These are phyloP conservation scores for Zygaena filipendulae DNA, from an alignment of 2,888 invertebrate genomes.

Conservation along the genomic window DNA sequence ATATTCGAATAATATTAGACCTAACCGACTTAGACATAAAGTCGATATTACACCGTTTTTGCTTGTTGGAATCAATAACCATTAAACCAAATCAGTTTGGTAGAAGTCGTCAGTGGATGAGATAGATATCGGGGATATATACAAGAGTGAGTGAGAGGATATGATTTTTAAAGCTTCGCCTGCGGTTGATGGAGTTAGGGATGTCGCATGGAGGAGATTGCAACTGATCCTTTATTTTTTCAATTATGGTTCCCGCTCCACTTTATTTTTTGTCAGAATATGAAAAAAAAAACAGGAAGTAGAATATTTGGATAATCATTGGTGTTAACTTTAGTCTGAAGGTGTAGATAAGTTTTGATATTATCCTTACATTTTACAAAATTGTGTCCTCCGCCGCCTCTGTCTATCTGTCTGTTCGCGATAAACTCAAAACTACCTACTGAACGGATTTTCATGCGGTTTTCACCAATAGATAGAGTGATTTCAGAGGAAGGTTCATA, in stretches of 20 bases:
- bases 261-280: too few species aligned
- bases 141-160: conserved; percentile 28
- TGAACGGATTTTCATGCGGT: too few species aligned
- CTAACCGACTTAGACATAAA: conserved; percentile 21
- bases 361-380: too few species aligned
- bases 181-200: conserved; percentile 35
- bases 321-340: too few species aligned
- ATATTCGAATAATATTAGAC: conserved; percentile 20
- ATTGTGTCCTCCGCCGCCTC: too few species aligned
- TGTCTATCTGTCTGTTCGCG: too few species aligned
- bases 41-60: conserved; percentile 24
- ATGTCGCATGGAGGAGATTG: conserved; percentile 40
- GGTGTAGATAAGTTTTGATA: too few species aligned
- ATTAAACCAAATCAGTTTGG: conserved; percentile 52
- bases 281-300: too few species aligned
- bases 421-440: too few species aligned
- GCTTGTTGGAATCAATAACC: conserved; percentile 52
- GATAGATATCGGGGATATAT: conserved; percentile 22
- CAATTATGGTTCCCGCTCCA: conserved; percentile 43
- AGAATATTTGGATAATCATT: too few species aligned
- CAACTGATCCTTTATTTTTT: conserved; percentile 64
- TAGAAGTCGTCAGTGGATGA: conserved; percentile 45
- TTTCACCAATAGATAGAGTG: too few species aligned
- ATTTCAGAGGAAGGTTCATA: too few species aligned
- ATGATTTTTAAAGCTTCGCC: conserved; percentile 27